These are phyloP conservation scores for Aleadryas rufinucha DNA, from an alignment of 2,113 vertebrate genomes.

Conservation along the genomic window DNA sequence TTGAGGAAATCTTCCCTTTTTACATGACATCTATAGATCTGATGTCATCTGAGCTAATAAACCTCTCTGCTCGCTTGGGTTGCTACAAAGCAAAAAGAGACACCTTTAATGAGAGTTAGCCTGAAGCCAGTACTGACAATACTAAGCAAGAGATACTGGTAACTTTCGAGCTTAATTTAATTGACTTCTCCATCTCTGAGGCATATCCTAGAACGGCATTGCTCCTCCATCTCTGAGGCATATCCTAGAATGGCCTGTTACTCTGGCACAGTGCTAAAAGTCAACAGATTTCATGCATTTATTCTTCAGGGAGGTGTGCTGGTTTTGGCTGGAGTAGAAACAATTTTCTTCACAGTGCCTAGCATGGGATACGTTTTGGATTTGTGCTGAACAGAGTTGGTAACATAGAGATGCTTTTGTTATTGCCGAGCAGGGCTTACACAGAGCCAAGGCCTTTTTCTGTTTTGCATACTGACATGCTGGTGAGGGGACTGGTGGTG, in stretches of 20 bases:
- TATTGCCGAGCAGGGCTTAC: background rate
- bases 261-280: background rate
- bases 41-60: background rate
- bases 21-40: background rate
- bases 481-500: background rate
- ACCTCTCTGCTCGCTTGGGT: background rate
- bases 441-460: background rate
- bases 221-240: background rate
- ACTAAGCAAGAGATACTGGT: background rate
- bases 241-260: background rate
- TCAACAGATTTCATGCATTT: background rate
- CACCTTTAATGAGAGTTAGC: background rate
- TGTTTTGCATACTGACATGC: background rate
- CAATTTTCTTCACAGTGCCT: background rate
- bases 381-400: background rate
- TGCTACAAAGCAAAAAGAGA: background rate
- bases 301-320: background rate
- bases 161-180: background rate
- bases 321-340: background rate
- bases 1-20: background rate
- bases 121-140: background rate
- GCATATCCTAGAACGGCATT: rapidly evolving
- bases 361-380: background rate
- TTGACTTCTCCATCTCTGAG: background rate
- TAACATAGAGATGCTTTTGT: background rate